phyloP scores from a whole-genome alignment of 2,113 vertebrate genomes.

The Anas platyrhynchos region DNA sequence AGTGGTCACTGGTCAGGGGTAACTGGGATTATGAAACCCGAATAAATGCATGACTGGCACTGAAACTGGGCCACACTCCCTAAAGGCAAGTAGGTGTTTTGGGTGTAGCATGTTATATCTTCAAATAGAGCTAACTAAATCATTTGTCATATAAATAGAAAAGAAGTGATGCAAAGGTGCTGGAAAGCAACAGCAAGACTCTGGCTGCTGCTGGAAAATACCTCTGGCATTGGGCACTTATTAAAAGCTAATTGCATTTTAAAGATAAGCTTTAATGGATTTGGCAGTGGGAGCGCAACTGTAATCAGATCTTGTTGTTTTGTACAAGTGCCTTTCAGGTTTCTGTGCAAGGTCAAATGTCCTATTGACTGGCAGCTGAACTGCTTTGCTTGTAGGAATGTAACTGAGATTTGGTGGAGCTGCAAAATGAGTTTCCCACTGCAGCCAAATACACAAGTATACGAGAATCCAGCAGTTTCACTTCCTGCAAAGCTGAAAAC shows the following conservation, averaged over 20 bases:
- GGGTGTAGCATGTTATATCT: background rate
- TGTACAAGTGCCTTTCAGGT: constrained; percentile 20
- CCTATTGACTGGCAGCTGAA: constrained; percentile 26
- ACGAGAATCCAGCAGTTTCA: background rate
- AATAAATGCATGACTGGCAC: background rate
- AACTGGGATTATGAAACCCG: constrained; percentile 8
- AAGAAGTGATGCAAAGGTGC: background rate
- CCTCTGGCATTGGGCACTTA: background rate
- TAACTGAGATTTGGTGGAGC: background rate
- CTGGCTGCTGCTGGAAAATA: constrained; percentile 19
- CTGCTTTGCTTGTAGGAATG: constrained; percentile 3
- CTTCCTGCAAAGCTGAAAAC: constrained; percentile 44
- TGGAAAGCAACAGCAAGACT: constrained; percentile 1
- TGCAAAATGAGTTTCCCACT: constrained; percentile 24
- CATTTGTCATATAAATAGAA: background rate
- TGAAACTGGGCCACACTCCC: background rate
- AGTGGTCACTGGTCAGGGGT: background rate
- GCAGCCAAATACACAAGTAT: constrained; percentile 6
- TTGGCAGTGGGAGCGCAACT: background rate
- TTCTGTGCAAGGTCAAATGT: constrained; percentile 47
- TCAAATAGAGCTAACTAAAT: background rate
- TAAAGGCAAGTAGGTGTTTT: constrained; percentile 6
- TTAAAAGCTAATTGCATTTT: constrained; percentile 19
- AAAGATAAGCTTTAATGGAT: constrained; percentile 57
- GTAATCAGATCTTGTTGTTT: constrained; percentile 54